These are phyloP conservation scores for Drosophila erecta DNA, from an alignment of 1,140 invertebrate species.

Conservation along the genomic window DNA sequence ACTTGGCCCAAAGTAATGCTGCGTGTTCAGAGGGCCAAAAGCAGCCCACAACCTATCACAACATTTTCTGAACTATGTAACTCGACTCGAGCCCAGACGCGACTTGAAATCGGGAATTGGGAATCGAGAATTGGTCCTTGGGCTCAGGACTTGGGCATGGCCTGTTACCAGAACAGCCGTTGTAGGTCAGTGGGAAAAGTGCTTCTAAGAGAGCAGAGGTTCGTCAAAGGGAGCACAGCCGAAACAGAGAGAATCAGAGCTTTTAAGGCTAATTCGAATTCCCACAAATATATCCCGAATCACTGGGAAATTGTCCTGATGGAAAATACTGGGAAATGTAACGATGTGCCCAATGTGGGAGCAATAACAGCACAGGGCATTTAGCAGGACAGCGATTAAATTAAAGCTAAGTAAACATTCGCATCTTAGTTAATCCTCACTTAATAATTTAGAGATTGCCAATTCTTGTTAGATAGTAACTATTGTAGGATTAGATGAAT, in stretches of 20 bases:
- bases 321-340: constrained; percentile 37
- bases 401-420: too few species aligned
- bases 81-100: constrained; percentile 34
- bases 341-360: not conserved
- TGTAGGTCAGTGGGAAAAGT: constrained; percentile 73
- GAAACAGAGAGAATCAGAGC: constrained; percentile 23
- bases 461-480: too few species aligned
- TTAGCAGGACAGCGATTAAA: too few species aligned
- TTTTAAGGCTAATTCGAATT: constrained; percentile 58
- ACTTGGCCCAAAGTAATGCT: constrained; percentile 28
- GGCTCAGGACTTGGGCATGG: constrained; percentile 29
- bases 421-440: too few species aligned
- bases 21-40: constrained; percentile 25
- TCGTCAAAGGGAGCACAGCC: not conserved
- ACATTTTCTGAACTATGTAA: constrained; percentile 67
- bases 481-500: not conserved
- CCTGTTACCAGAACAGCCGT: constrained; percentile 53
- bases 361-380: too few species aligned
- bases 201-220: not conserved
- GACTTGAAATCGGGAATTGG: constrained; percentile 19
- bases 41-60: constrained; percentile 73
- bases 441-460: too few species aligned
- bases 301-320: constrained; percentile 45
- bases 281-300: not conserved
- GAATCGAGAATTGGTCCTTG: constrained; percentile 2